phyloP scores from a whole-genome alignment of 2,797 vertebrate genomes.

The Aphelocoma californica region DNA sequence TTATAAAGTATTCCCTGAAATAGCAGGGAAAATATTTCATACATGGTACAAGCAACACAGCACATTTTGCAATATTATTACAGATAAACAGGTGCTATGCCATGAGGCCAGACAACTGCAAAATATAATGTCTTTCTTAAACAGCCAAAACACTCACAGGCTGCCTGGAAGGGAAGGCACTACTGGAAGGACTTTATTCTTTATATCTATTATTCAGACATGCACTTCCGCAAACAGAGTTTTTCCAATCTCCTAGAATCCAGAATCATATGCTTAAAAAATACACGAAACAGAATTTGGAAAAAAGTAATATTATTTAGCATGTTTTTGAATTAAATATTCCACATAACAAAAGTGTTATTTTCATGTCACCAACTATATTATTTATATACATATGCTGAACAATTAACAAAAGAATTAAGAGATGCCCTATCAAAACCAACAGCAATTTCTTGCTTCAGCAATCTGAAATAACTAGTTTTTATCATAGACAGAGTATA shows the following conservation, averaged over 20 bases:
- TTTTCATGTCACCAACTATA: conserved; percentile 76
- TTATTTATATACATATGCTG: conserved; percentile 81
- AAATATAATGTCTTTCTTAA: not conserved
- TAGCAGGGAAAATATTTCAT: not conserved
- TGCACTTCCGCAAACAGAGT: rapidly evolving
- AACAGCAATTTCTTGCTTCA: conserved; percentile 71
- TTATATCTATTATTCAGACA: not conserved
- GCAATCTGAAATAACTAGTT: conserved; percentile 55
- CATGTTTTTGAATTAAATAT: conserved; percentile 88
- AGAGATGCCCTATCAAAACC: conserved; percentile 70
- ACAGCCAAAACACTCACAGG: not conserved
- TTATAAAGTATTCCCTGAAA: not conserved
- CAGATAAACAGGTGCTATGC: not conserved
- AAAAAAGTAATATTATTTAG: conserved; percentile 83
- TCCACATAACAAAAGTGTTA: conserved; percentile 88
- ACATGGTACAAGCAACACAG: not conserved
- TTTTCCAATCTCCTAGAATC: not conserved
- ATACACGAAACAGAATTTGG: conserved; percentile 69
- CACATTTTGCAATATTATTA: not conserved
- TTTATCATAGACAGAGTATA: conserved; percentile 64
- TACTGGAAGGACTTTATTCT: not conserved
- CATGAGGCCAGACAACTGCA: not conserved
- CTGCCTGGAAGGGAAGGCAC: not conserved
- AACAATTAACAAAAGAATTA: conserved; percentile 70
- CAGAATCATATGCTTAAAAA: conserved; percentile 38